Percentiles rank a stretch among this genome's conserved stretches.
Evolutionary conservation across 2,888 invertebrate genomes (phyloP).

Genomic region (Agrotis clavis): DNA sequence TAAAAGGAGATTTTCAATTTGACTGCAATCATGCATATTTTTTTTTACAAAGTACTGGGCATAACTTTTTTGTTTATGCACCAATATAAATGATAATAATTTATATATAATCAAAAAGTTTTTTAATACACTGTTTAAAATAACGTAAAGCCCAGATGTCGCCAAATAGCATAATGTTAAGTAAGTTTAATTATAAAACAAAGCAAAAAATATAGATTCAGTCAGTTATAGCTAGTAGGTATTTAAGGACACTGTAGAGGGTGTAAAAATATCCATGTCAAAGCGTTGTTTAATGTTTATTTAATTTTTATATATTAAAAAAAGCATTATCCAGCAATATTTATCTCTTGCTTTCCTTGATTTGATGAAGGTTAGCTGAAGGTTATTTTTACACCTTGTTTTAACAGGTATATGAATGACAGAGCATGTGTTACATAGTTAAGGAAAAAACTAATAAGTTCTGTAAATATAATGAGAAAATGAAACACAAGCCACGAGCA

Average conservation of each 20-base stretch:
- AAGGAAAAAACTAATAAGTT: conserved; percentile 27
- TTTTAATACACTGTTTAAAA: too few species aligned
- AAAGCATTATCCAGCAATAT: too few species aligned
- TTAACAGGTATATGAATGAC: conserved; percentile 21
- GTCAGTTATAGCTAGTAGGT: background rate
- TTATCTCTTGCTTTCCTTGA: background rate
- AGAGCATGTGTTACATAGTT: conserved; percentile 24
- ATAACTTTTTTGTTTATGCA: too few species aligned
- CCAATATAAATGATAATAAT: too few species aligned
- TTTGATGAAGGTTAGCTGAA: background rate
- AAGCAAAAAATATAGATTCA: background rate
- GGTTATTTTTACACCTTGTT: conserved; percentile 4
- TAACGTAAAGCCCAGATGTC: background rate
- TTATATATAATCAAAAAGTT: too few species aligned
- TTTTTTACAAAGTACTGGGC: too few species aligned
- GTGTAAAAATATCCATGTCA: background rate
- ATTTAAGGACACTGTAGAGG: background rate
- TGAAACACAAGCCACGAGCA: background rate
- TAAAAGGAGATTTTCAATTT: too few species aligned
- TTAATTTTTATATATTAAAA: too few species aligned
- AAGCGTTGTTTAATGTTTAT: background rate
- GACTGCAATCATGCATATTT: too few species aligned
- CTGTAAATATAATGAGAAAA: conserved; percentile 27
- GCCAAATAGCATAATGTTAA: background rate
- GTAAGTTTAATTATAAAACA: background rate